Evolutionary conservation across 2,888 invertebrate genomes (phyloP), one percentile per base, ranked within the genome.

Genomic region (Apeira syringaria): DNA sequence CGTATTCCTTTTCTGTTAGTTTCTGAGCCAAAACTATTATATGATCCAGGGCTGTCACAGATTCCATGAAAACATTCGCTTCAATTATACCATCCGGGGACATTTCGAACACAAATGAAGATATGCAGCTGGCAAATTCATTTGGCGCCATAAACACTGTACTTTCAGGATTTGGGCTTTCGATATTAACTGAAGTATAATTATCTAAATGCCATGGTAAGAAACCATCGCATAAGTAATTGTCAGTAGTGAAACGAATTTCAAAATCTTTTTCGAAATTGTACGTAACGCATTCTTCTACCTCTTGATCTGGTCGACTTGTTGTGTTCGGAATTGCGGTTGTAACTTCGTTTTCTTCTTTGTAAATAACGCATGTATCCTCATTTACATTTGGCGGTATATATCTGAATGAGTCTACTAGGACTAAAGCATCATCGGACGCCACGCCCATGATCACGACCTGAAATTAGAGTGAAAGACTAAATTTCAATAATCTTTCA

Each of bases 101-200:
- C 63, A 74, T 67, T 8, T 50, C 44, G 31, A 76, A 73, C 1
- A 46, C 37, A 20, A 68, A 66, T 0, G 76, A 74, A 5, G 71
- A 59, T 8, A 68, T 58, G 42, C 76, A 76, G 26, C 74, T 74
- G 9, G 61, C 47, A 6, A 31, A 25, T 11, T 54, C 40, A 24
- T 56, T 58, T 2, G 74, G 75, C n/a, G 61, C 24, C 36, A 74
- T 64, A 26, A 66, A 75, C 5, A 51, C 55, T 2, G 32, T 47
- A 28, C 74, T 72, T 0, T 48, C 34, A 5, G 50, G 42, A 37
- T 67, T 44, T 2, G 64, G 64, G 11, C 59, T 55, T 0, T 61
- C 58, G 3, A 75, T 48, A 7, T 34, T 42, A 2, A 63, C 35
- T 2, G 59, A 53, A 0, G 62, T 44, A 35, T 74, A 76, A 29